Conservation (phyloP, 2,113 vertebrate genomes). For the Chaetops frenatus region DNA sequence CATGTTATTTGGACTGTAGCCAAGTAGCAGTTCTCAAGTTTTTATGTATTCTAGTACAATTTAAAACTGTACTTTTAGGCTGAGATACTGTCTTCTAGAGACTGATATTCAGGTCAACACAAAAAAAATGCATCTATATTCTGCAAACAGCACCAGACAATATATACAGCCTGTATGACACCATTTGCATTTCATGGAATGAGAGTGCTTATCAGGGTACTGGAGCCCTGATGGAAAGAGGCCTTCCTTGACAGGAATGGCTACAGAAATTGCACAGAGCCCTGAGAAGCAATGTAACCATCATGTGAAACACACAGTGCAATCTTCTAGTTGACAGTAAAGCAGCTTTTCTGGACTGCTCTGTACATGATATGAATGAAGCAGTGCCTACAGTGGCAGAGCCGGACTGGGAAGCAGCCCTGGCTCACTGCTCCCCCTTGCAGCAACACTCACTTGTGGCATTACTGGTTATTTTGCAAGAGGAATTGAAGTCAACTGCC, state of each 20-base stretch:
- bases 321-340: not conserved
- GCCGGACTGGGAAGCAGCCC: not conserved
- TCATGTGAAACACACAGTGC: not conserved
- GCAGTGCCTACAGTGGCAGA: not conserved
- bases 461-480: not conserved
- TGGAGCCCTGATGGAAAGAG: not conserved
- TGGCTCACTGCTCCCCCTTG: not conserved
- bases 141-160: not conserved
- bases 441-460: not conserved
- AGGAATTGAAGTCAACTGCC: not conserved
- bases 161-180: not conserved
- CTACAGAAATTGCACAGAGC: not conserved
- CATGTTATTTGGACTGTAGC: not conserved
- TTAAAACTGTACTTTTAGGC: not conserved
- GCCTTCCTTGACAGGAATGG: not conserved
- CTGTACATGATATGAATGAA: not conserved
- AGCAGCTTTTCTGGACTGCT: not conserved
- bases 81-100: not conserved
- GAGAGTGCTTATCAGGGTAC: not conserved
- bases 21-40: not conserved
- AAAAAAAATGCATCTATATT: not conserved
- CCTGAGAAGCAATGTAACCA: not conserved
- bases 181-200: rapidly evolving
- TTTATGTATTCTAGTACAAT: not conserved
- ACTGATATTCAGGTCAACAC: not conserved